These are phyloP conservation scores for Okapia johnstoni DNA, from an alignment of 2,113 vertebrate genomes.

Conservation along the genomic window DNA sequence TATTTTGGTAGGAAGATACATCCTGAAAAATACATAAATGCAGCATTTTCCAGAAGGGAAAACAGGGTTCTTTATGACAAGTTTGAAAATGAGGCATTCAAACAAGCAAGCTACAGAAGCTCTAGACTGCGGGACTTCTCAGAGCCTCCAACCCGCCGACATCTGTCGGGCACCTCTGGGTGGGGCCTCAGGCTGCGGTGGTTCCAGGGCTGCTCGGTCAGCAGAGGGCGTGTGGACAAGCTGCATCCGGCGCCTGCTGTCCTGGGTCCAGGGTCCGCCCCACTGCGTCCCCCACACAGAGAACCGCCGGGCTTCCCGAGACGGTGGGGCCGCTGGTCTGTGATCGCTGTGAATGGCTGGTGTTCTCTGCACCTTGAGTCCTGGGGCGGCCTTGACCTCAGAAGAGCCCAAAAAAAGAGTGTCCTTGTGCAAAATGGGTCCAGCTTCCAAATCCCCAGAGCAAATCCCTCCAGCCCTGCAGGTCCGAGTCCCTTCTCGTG, in stretches of 20 bases:
- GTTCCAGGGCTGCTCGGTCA: not conserved
- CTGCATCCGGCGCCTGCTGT: accelerated
- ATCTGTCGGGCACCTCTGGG: accelerated
- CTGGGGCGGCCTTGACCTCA: not conserved
- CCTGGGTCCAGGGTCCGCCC: not conserved
- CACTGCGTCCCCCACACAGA: not conserved
- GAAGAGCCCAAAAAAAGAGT: not conserved
- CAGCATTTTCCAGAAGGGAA: not conserved
- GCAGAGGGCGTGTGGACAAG: not conserved
- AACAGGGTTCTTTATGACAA: not conserved
- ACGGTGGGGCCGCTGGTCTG: accelerated
- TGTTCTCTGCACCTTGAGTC: not conserved
- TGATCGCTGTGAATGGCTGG: accelerated
- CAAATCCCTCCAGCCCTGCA: too few species aligned
- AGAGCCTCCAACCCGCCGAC: accelerated
- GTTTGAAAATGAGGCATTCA: not conserved
- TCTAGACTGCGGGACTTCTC: not conserved
- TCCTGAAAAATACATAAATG: not conserved
- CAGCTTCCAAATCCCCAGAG: not conserved
- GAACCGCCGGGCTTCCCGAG: accelerated
- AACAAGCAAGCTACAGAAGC: not conserved
- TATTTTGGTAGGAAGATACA: not conserved
- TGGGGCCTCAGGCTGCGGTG: accelerated
- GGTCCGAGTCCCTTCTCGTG: not conserved
- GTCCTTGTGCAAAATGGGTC: not conserved